Evolutionary conservation across 2,797 vertebrate species (phyloP), one percentile per base, ranked within the genome.

Genomic region (Gymnothorax javanicus): DNA sequence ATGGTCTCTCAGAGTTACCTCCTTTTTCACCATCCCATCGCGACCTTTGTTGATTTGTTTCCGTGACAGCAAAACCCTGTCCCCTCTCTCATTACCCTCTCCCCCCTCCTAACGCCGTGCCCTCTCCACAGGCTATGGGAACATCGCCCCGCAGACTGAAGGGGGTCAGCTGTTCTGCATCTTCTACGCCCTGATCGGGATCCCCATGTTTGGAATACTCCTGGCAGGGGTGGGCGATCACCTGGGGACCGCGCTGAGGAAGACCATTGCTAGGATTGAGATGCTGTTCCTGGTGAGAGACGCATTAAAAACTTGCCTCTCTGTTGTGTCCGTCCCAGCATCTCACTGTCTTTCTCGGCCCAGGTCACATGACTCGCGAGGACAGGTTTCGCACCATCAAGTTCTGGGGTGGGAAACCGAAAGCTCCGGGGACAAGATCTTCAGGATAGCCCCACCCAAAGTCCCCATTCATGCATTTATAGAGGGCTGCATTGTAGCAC

Each of bases 161-260:
- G 96, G 96, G 1, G 97, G 97, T 12, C 96, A 97, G 91, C 91
- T 98, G 85, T 98, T 98, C 93, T 98, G 97, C 89, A 97, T 98
- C 90, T 97, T 96, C 91, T 98, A 97, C 0, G 97, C 97, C 0
- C 90, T 98, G 88, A 92, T 98, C 87, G 98, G 98, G 85, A 98
- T 98, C 88, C 98, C 98, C 0, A 85, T 98, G 92, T 98, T 98
- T 84, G 98, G 97, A 58, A 95, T 98, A 89, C 91, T 98, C 87
- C 94, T 98, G 2, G 97, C 96, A 0, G 97, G 97, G 59, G 97
- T 97, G 0, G 98, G 98, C 64, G 97, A 98, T 92, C 97, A 97
- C 85, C 94, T 98, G 89, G 98, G 98, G 84, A 97, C 97, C 0
- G 94, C 95, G 58, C 93, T 98, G 87, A 96, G 97, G 58, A 96